Conservation (phyloP, 2,797 vertebrate species). For the Sylvia borin region DNA sequence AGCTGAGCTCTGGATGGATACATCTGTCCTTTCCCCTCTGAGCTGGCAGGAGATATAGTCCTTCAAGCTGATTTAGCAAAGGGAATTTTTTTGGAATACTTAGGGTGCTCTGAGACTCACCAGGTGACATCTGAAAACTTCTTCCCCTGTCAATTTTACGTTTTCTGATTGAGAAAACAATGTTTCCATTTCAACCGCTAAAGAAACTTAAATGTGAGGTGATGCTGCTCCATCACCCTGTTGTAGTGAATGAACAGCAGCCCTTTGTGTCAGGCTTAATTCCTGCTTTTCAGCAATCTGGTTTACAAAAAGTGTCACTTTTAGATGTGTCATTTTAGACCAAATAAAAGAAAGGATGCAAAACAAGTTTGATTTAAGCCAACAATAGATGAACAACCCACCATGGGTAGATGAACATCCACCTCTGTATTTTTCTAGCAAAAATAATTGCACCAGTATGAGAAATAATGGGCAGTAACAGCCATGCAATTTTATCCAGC, state of each 20-base stretch:
- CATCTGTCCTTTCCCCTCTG: not conserved
- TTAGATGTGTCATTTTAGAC: not conserved
- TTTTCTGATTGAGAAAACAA: not conserved
- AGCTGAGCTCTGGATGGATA: not conserved
- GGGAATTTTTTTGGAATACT: not conserved
- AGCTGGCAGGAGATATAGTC: not conserved
- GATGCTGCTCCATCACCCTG: not conserved
- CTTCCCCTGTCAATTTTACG: not conserved
- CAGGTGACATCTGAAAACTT: not conserved
- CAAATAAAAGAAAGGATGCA: not conserved
- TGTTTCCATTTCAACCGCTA: not conserved
- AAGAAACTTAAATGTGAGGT: rapidly evolving
- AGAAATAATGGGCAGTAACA: not conserved
- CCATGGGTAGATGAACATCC: not conserved
- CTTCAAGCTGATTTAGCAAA: not conserved
- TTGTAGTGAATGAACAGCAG: not conserved
- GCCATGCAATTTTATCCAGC: not conserved
- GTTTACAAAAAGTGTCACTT: not conserved
- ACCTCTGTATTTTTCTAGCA: not conserved
- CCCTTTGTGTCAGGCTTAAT: not conserved
- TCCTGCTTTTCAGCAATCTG: not conserved
- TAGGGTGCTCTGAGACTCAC: not conserved
- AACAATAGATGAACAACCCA: not conserved
- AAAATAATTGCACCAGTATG: not conserved
- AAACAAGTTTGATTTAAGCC: not conserved